A percentile compares a stretch with the other conserved stretches of the same genome.
Conservation (phyloP, 2,888 invertebrate species). For the Volucella inflata region DNA sequence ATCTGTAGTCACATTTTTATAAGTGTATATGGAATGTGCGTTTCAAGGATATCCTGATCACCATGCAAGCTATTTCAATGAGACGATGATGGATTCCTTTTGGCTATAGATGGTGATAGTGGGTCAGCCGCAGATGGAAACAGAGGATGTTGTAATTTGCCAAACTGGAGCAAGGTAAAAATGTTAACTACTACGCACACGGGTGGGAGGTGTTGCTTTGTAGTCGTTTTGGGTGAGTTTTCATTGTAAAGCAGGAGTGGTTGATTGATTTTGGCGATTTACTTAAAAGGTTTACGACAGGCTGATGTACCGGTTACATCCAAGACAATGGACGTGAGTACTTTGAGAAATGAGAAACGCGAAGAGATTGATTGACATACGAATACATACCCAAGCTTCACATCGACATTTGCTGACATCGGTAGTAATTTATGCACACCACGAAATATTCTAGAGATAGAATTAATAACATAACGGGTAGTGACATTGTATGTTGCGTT, state of each 20-base stretch:
- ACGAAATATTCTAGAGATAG: no score
- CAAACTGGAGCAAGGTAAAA: constrained; percentile 58
- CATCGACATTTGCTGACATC: no score
- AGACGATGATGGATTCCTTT: constrained; percentile 64
- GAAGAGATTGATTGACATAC: no score
- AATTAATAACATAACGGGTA: no score
- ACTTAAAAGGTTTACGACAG: no score
- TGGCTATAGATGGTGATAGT: constrained; percentile 56
- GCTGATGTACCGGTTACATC: no score
- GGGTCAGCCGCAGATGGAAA: background rate
- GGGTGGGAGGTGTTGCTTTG: constrained; percentile 1
- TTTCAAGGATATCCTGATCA: constrained; percentile 62
- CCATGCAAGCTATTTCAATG: constrained; percentile 52
- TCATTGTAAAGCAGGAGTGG: constrained; percentile 2
- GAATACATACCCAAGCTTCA: no score
- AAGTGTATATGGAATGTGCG: constrained; percentile 23
- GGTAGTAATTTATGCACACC: no score
- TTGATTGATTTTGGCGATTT: constrained; percentile 9
- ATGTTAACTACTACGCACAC: background rate
- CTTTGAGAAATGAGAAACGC: no score
- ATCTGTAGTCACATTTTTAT: background rate
- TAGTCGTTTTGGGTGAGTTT: constrained; percentile 12
- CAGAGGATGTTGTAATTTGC: constrained; percentile 43
- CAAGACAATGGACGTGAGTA: no score
- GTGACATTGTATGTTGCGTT: no score